phyloP scores from a whole-genome alignment of 2,888 invertebrate genomes.

The Drosophila pseudotalamancana region DNA sequence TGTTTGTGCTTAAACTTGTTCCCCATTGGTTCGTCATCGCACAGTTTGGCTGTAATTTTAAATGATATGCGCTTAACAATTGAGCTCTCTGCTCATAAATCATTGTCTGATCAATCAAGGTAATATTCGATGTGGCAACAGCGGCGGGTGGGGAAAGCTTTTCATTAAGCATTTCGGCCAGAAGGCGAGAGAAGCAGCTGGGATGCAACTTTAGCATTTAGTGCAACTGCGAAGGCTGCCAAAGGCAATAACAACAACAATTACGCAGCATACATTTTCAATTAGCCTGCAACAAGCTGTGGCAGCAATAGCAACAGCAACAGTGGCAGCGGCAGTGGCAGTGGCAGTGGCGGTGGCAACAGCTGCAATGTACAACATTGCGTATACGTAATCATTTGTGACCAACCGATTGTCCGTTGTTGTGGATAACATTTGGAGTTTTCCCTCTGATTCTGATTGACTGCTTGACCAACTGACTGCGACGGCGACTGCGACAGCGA shows the following conservation, averaged over 20 bases:
- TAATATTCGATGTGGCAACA: not conserved
- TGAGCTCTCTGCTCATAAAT: not conserved
- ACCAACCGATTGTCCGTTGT: conserved; percentile 31
- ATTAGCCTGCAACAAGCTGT: conserved; percentile 22
- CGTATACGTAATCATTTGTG: conserved; percentile 48
- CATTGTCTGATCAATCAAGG: conserved; percentile 3
- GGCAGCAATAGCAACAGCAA: not conserved
- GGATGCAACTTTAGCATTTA: conserved; percentile 5
- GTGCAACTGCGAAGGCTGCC: conserved; percentile 1
- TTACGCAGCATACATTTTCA: conserved; percentile 26
- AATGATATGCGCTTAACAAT: not conserved
- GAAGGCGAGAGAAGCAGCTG: not conserved
- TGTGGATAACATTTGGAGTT: conserved; percentile 8
- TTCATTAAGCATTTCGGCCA: not conserved
- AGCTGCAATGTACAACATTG: conserved; percentile 26
- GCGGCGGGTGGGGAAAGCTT: no score
- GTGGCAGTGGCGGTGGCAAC: not conserved
- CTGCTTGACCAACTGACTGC: conserved; percentile 30
- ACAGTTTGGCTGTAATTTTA: not conserved
- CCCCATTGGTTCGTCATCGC: not conserved
- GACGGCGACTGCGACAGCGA: conserved; percentile 13
- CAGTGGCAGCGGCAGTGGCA: not conserved
- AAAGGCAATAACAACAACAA: conserved; percentile 31
- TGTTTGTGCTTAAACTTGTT: no score
- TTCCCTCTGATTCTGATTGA: conserved; percentile 36